Percentiles rank a stretch among this genome's conserved stretches.
Conservation (phyloP, 1,140 invertebrate genomes). For the Drosophila sproati region DNA sequence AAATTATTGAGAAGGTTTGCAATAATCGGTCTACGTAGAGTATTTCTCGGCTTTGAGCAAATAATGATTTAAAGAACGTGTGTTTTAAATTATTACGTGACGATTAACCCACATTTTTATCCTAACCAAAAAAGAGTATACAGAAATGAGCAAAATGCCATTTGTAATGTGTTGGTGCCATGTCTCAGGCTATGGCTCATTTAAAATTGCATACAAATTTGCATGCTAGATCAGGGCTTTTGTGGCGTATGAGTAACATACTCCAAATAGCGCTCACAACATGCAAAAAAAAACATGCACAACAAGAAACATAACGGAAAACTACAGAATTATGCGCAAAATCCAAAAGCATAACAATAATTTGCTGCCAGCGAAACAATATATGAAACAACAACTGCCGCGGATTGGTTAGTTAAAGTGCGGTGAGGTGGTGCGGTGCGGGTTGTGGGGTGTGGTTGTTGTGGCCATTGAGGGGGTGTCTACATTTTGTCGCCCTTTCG, state of each 20-base stretch:
- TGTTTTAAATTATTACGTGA: background rate
- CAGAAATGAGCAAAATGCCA: background rate
- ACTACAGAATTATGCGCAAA: conserved; percentile 80
- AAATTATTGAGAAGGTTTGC: no score
- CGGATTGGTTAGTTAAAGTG: no score
- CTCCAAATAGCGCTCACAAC: conserved; percentile 65
- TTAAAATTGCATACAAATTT: conserved; percentile 66
- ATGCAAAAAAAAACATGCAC: conserved; percentile 7
- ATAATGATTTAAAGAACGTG: background rate
- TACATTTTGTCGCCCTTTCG: conserved; percentile 36
- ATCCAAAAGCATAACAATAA: conserved; percentile 80
- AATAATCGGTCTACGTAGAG: no score
- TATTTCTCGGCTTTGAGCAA: no score
- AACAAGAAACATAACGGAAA: conserved; percentile 45
- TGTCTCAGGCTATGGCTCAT: conserved; percentile 72
- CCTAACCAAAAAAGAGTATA: conserved; percentile 15
- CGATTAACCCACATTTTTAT: no score
- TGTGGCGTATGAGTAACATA: conserved; percentile 79
- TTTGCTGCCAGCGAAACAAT: conserved; percentile 57
- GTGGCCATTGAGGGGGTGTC: background rate
- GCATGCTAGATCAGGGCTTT: conserved; percentile 41
- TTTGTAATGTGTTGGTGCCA: conserved; percentile 33
- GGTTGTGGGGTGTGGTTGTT: background rate
- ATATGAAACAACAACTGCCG: conserved; percentile 56
- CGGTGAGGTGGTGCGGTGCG: background rate